These are phyloP conservation scores for Mesoligia furuncula DNA, from an alignment of 2,888 invertebrate genomes.

Conservation along the genomic window DNA sequence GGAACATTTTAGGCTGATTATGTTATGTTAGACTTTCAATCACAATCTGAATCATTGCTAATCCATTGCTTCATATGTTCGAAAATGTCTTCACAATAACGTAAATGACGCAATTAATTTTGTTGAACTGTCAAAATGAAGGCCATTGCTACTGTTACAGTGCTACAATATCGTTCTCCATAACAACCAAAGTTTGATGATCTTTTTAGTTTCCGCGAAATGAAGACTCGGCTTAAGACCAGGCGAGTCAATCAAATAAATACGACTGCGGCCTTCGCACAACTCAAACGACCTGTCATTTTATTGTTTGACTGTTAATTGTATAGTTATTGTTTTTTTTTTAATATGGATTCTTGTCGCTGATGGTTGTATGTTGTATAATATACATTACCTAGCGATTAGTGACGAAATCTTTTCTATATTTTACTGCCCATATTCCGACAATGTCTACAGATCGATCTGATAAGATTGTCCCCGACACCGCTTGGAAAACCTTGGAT, in stretches of 20 bases:
- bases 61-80: no score
- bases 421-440: neutral
- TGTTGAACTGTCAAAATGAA: no score
- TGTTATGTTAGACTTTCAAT: neutral
- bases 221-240: slow-evolving; percentile 2
- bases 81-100: no score
- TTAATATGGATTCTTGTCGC: neutral
- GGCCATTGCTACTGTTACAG: no score
- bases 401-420: neutral
- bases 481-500: neutral
- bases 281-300: neutral
- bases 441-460: neutral
- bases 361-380: neutral
- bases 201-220: neutral
- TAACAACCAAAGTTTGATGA: neutral
- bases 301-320: slow-evolving; percentile 6
- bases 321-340: slow-evolving; percentile 17
- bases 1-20: no score
- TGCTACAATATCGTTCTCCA: neutral
- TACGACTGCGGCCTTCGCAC: slow-evolving; percentile 14
- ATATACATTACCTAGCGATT: neutral
- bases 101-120: no score
- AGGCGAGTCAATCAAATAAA: neutral
- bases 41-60: no score
- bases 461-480: neutral